Conservation (phyloP, 2,113 vertebrate genomes). For the Bucco capensis region DNA sequence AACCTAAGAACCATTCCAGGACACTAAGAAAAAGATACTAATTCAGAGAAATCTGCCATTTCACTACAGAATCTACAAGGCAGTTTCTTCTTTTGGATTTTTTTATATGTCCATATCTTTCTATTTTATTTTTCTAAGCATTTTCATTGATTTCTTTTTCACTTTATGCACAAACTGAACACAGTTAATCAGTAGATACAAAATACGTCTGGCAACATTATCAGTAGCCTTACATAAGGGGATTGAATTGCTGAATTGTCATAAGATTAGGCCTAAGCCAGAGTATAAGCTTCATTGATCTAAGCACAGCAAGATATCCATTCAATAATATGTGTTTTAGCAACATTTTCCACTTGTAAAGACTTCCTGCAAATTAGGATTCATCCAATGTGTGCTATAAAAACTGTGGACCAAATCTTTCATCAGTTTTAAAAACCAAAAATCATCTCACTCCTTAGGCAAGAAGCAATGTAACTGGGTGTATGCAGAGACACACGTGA, state of each 20-base stretch:
- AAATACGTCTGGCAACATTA: constrained; percentile 35
- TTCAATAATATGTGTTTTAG: constrained; percentile 65
- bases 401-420: constrained; percentile 13
- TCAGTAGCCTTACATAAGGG: constrained; percentile 30
- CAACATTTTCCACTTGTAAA: constrained; percentile 64
- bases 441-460: neutral
- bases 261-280: constrained; percentile 62
- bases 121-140: constrained; percentile 15
- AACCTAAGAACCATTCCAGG: neutral
- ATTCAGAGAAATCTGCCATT: neutral
- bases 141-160: constrained; percentile 58
- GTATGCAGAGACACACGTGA: neutral
- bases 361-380: constrained; percentile 62
- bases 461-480: neutral
- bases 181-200: constrained; percentile 20
- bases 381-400: constrained; percentile 45
- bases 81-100: neutral
- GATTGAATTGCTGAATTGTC: constrained; percentile 56
- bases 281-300: constrained; percentile 68
- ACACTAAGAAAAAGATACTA: neutral
- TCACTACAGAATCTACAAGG: neutral
- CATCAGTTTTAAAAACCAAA: neutral
- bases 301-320: constrained; percentile 49
- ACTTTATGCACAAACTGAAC: constrained; percentile 47
- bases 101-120: neutral